Base-by-base conservation (phyloP, 2,113 vertebrate species). In the Cynoglossus semilaevis region DNA sequence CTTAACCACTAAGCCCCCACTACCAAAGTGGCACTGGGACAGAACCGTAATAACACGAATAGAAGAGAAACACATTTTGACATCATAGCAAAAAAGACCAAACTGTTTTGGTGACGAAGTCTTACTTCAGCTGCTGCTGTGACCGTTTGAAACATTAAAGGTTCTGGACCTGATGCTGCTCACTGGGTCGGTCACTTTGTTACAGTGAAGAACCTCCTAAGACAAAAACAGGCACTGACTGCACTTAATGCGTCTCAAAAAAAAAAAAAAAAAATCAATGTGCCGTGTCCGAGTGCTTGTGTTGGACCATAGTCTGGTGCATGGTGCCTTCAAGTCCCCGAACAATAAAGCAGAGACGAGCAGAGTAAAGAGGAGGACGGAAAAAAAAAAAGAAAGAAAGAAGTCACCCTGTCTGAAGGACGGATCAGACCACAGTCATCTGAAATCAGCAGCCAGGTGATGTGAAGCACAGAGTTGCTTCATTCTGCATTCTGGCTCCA, bases 401-500 rank as follows among this genome's bases (percentile, higher is more conserved):
- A 35, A 16, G 44, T 64, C 45, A 47, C 56, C 58, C 67, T 15
- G 13, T 29, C 15, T 60, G 46, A 59, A 76, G 72, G 75, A 38
- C 64, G 18, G 12, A 51, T 41, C 44, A 63, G 36, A 52, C 48
- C 34, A 50, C 34, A 47, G 35, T 22, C n/a, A 10, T 35, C 42
- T 65, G 54, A 68, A 68, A 63, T 46, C 61, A 65, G 43, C 47
- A 60, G 55, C 49, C 15, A n/a, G 35, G 34, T 59, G 51, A 44
- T 49, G 75, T 71, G 66, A 16, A 54, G 46, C 67, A 54, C 65
- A 3, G 8, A 64, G 51, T 15, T 9, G 57, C 62, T 66, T 80
- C 62, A 64, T 70, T 54, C 47, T 61, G 63, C 46, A 77, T 72
- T 60, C 74, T 58, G 66, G 38, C 19, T 11, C 15, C 67, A 74